Evolutionary conservation across 2,888 invertebrate genomes (phyloP), one percentile per base, ranked within the genome.

Genomic region (Tenthredo amoena): DNA sequence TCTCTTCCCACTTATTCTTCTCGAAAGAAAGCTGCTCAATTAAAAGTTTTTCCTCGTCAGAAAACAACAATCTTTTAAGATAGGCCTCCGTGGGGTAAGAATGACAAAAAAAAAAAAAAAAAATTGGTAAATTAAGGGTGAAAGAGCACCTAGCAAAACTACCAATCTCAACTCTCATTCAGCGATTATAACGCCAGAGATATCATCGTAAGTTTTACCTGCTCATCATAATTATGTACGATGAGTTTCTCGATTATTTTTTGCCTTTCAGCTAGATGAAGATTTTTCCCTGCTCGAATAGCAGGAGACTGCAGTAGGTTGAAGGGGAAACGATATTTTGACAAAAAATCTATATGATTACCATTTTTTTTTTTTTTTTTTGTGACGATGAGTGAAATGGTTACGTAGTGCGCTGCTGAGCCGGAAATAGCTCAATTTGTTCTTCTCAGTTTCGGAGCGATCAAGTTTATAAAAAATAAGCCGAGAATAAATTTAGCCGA

Each of bases 11-110:
- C 40, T 58, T 40, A n/a, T 21, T 58, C 62, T 37, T 12, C 26
- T 21, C 37, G 55, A 68, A 31, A 55, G 76, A 85, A 26, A 9
- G 82, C 82, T 82, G 47, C 90, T 91, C 91, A 91, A 91, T 91
- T 91, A 91, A 91, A 91, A 91, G 89, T 91, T 91, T 91, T 89
- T 88, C 87, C 65, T 85, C 86, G 89, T 90, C 87, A 88, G 89
- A 88, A 89, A 88, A 89, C 89, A 91, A 90, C 91, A 90, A 91
- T 89, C 88, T 86, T 58, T 86, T 85, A 86, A 83, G 88, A 88
- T 88, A 68, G 55, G 55, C 55, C 34, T 31, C 40, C 77, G 6
- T 31, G 50, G 50, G 43, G 31, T 55, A 77, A 77, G 34, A 55
- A 31, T 77, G 77, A 77, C 55, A 83, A 18, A n/a, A 43, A 72